Evolutionary conservation across 2,797 vertebrate species (phyloP), one percentile per base, ranked within the genome.

Genomic region (Sebastes cheni): DNA sequence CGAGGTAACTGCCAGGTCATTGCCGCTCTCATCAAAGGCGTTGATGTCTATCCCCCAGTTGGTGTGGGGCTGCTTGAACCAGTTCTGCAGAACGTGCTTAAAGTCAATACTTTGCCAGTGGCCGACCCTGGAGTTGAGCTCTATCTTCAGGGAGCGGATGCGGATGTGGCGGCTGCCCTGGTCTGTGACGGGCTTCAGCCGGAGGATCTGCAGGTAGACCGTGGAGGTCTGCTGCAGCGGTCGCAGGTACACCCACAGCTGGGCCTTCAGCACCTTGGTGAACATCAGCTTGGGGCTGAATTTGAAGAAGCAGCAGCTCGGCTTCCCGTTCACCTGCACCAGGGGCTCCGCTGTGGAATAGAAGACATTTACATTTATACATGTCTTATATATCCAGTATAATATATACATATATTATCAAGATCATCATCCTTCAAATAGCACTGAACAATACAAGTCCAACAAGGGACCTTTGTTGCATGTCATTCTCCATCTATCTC

Each of bases 71-170:
- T 99, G 98, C 92, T 98, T 98, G 95, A 99, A 99, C 98, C 98
- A 99, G 95, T 99, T 99, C 94, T 99, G 98, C 90, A 99, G 94
- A 78, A 99, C 98, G 69, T 99, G 97, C 92, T 99, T 99, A 96
- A 99, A 99, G 96, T 99, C 98, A 86, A 99, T 99, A 92, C 98
- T 99, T 94, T 99, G 98, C 98, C 98, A 99, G 94, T 99, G 98
- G 67, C 98, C 98, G 0, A 95, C 89, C 62, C 97, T 96, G 16
- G 98, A 99, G 89, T 97, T 98, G 82, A 99, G 96, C 93, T 99
- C 98, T 50, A 99, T 99, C 92, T 99, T 99, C 82, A 99, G 96
- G 20, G 98, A 99, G 82, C 98, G 97, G 93, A 99, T 99, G 72
- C 98, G 98, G 91, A 99, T 99, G 94, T 99, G 98, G 74, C 97